Conservation (phyloP, 2,797 vertebrate species). For the Coregonus sp. region DNA sequence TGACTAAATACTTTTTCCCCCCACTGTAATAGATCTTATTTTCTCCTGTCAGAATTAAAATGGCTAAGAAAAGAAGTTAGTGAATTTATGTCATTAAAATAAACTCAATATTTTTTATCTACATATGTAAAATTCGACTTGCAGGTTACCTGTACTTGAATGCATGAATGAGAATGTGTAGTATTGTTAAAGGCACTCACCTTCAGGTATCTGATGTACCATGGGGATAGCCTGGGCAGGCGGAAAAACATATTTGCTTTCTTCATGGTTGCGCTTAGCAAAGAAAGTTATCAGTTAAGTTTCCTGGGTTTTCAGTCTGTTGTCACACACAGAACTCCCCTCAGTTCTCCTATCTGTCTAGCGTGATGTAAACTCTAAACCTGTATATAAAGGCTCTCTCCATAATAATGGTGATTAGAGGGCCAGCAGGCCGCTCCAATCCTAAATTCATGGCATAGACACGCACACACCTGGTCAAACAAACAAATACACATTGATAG, state of each 20-base stretch:
- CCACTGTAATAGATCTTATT: not conserved
- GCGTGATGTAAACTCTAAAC: not conserved
- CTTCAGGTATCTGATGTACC: conserved; percentile 24
- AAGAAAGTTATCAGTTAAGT: not conserved
- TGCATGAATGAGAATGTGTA: not conserved
- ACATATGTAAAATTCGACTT: not conserved
- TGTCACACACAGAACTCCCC: not conserved
- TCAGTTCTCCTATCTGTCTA: conserved; percentile 5
- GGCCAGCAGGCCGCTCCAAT: not conserved
- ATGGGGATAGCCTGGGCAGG: conserved; percentile 18
- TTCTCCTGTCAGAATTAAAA: not conserved
- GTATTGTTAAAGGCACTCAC: conserved; percentile 1
- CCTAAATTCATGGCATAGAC: conserved; percentile 2
- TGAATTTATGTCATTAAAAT: not conserved
- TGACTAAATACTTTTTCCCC: too few relatives aligned
- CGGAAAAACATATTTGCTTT: conserved; percentile 21
- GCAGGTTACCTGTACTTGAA: not conserved
- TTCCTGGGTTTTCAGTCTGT: not conserved
- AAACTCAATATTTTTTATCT: not conserved
- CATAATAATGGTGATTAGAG: not conserved
- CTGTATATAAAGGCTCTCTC: not conserved
- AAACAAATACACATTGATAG: not conserved
- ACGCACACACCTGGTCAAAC: conserved; percentile 1
- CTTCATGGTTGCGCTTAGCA: conserved; percentile 10
- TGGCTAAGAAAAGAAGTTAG: too few relatives aligned